Base-by-base conservation (phyloP, 2,113 vertebrate genomes). In the Manacus vitellinus region DNA sequence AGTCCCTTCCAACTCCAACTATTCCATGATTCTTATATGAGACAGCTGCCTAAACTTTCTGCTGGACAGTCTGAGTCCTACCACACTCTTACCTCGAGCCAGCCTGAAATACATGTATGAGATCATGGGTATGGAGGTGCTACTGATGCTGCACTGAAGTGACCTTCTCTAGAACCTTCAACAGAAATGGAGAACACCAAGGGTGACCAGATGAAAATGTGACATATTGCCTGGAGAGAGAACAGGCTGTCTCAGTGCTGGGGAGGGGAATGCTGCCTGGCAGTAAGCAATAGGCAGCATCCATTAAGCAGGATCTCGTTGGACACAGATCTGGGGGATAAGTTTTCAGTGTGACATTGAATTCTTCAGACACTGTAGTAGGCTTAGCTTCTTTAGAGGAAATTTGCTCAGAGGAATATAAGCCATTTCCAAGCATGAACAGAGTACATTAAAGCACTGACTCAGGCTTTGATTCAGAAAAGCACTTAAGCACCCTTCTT, bases 401-500 rank as follows among this genome's bases (percentile, higher is more conserved):
- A 96, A 94, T 94, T 78, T 90, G 87, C 94, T 91, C 70, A 67
- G 95, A 94, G 90, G 94, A 96, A 88, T 77, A 94, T 63, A 94
- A 94, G 78, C 94, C 89, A 95, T 94, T 97, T 92, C 93, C 92
- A 97, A 90, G 91, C 87, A 91, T 73, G 89, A 72, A 77, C 39
- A 55, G 85, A 89, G 94, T 91, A 94, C 92, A 96, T 95, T 95
- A 95, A 95, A 94, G 88, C 88, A 87, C 92, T 94, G 94, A 95
- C 73, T 94, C 96, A 96, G 94, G 95, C 96, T 96, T 96, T 91
- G 96, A 97, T 94, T 97, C 96, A 97, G 95, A 92, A 96, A 96
- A 96, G 96, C 96, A 96, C 96, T 97, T 96, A 96, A 95, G 94
- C 91, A 79, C 65, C 96, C 80, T 95, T 95, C 96, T 96, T 96